phyloP scores from a whole-genome alignment of 2,797 vertebrate genomes.

The Mus minutoides region DNA sequence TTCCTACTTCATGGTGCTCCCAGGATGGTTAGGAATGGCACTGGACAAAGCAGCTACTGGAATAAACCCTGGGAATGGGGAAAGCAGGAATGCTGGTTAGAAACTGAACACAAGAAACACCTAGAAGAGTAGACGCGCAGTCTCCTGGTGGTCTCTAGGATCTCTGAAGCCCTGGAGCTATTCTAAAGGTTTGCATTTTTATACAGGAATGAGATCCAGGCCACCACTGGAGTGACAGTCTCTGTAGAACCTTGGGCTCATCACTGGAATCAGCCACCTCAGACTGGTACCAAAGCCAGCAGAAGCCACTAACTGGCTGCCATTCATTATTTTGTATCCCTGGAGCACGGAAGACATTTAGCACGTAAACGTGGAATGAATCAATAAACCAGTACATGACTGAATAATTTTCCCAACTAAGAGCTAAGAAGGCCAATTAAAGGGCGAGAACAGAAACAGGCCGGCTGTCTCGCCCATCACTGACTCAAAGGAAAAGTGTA shows the following conservation, averaged over 20 bases:
- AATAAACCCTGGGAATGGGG: background rate
- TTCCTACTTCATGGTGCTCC: background rate
- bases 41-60: background rate
- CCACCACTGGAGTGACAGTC: background rate
- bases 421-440: slow-evolving; percentile 57
- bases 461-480: background rate
- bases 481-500: slow-evolving; percentile 44
- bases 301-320: background rate
- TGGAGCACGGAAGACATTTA: background rate
- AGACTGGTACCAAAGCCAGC: background rate
- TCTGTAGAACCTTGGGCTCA: background rate
- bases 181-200: background rate
- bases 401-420: slow-evolving; percentile 28
- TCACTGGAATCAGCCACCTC: background rate
- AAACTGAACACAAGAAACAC: background rate
- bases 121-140: background rate
- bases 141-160: background rate
- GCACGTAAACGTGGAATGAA: background rate
- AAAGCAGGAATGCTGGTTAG: background rate
- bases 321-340: background rate
- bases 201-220: background rate
- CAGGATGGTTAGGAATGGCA: background rate
- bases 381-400: slow-evolving; percentile 3
- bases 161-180: background rate
- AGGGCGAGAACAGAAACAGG: slow-evolving; percentile 45